These are phyloP conservation scores for Sebastes iracundus DNA, from an alignment of 2,797 vertebrate species.

Conservation along the genomic window DNA sequence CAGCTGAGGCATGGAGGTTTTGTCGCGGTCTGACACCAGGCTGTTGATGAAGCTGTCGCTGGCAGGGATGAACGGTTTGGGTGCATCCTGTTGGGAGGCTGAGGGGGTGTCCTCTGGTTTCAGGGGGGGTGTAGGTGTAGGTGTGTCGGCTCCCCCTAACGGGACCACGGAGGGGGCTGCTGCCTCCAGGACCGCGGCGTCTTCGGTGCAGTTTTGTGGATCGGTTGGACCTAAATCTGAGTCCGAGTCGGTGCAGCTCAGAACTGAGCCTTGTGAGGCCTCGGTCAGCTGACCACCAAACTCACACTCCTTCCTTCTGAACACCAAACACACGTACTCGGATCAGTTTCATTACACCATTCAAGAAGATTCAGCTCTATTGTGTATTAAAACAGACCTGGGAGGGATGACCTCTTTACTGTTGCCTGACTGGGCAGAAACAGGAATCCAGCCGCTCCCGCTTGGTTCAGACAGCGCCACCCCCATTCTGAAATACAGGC, in stretches of 20 bases:
- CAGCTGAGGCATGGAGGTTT: slow-evolving; percentile 19
- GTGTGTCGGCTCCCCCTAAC: slow-evolving; percentile 38
- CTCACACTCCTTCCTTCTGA: slow-evolving; percentile 85
- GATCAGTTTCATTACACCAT: background rate
- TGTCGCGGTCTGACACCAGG: slow-evolving; percentile 80
- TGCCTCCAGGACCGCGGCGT: slow-evolving; percentile 57
- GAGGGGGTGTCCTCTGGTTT: slow-evolving; percentile 6
- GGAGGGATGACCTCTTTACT: slow-evolving; percentile 80
- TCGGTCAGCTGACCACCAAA: slow-evolving; percentile 87
- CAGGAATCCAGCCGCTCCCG: slow-evolving; percentile 91
- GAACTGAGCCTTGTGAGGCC: slow-evolving; percentile 80
- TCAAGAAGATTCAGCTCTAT: background rate
- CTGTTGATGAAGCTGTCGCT: slow-evolving; percentile 87
- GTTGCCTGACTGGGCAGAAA: slow-evolving; percentile 85
- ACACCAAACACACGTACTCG: background rate
- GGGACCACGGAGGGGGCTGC: slow-evolving; percentile 65
- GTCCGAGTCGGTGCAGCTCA: slow-evolving; percentile 85
- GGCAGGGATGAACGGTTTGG: slow-evolving; percentile 72
- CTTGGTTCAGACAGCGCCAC: slow-evolving; percentile 91
- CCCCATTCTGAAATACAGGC: slow-evolving; percentile 92
- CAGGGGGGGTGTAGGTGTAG: slow-evolving; percentile 9
- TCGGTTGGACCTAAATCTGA: slow-evolving; percentile 71
- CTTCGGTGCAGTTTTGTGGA: slow-evolving; percentile 15
- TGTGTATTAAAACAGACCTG: slow-evolving; percentile 67
- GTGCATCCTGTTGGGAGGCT: slow-evolving; percentile 31